Evolutionary conservation across 2,888 invertebrate species (phyloP), one percentile per base, ranked within the genome.

Genomic region (Bimastos eiseni): DNA sequence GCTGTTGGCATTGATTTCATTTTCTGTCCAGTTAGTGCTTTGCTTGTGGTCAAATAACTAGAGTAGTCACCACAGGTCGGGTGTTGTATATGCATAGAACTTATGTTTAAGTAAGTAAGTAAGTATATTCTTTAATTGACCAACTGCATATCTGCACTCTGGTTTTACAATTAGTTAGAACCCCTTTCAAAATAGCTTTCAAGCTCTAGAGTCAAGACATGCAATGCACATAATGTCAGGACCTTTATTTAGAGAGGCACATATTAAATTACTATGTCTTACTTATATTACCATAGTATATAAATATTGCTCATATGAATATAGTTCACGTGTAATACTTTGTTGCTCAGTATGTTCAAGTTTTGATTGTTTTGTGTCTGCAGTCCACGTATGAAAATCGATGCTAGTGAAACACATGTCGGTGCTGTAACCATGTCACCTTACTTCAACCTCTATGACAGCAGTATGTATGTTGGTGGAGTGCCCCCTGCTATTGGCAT

Each of bases 401-500:
- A 93, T 89, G 91, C 91, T 6, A 36, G 83, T 44, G 91, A 91
- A 89, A 91, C 91, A 21, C 91, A 92, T 89, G 90, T 91, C 2
- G 93, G 93, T 8, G 91, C 92, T 0, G 86, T 91, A 30, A 90
- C 89, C 91, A 92, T 93, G 92, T 91, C 90, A n/a, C 90, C 93
- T 1, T 90, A 83, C 90, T 92, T 93, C 92, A 88, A 70, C 38
- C 88, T 93, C 19, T 88, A 70, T 38, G 91, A 89, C 36, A 92
- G 90, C 83, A 70, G 49, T 37, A 21, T 93, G 41, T 93, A 93
- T 89, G 49, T 93, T 15, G 92, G 92, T 2, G 92, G 92, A 24
- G 92, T 93, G 13, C 92, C 93, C 4, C 21, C 91, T 36, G 21
- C 88, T 30, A 88, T 91, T 89, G 41, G 91, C 11, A 36, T 93